phyloP scores from a whole-genome alignment of 92 coral and sea anemone species.

The Epizoanthus fatuus region DNA sequence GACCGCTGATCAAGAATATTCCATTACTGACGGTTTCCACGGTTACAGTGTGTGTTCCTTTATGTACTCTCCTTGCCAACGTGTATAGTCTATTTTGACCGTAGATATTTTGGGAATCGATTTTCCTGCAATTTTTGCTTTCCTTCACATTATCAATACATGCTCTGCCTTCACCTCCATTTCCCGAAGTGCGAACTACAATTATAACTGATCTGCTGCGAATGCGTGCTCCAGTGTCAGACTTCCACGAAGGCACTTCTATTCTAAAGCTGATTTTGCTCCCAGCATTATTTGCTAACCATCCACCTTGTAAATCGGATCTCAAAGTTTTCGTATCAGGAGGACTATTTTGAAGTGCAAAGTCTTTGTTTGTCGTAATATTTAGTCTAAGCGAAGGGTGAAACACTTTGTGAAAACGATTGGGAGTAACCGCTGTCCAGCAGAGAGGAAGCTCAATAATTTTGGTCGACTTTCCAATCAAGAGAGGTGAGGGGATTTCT shows the following conservation, averaged over 20 bases:
- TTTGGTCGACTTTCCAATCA: slow-evolving; percentile 13
- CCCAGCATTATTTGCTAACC: slow-evolving; percentile 50
- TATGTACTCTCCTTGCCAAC: slow-evolving; percentile 49
- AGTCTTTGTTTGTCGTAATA: neutral
- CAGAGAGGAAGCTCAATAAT: slow-evolving; percentile 58
- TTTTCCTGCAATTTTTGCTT: slow-evolving; percentile 23
- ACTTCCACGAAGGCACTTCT: slow-evolving; percentile 30
- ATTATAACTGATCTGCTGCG: slow-evolving; percentile 58
- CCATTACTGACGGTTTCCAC: slow-evolving; percentile 62
- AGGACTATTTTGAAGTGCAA: neutral
- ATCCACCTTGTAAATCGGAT: slow-evolving; percentile 68
- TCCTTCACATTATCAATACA: slow-evolving; percentile 60
- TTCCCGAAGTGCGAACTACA: slow-evolving; percentile 43
- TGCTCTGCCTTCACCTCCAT: slow-evolving; percentile 57
- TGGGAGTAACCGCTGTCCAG: slow-evolving; percentile 83
- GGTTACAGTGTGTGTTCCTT: slow-evolving; percentile 63
- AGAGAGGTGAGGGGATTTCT: slow-evolving; percentile 31
- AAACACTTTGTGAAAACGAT: slow-evolving; percentile 24
- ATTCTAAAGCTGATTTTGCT: slow-evolving; percentile 48
- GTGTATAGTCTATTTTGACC: slow-evolving; percentile 60
- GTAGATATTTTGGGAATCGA: slow-evolving; percentile 18
- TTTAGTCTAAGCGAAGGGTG: slow-evolving; percentile 41
- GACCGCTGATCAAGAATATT: slow-evolving; percentile 60
- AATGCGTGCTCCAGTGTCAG: slow-evolving; percentile 8
- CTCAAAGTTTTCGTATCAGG: slow-evolving; percentile 1